These are phyloP conservation scores for Cephalotes varians DNA, from an alignment of 2,888 invertebrate genomes.

Conservation along the genomic window DNA sequence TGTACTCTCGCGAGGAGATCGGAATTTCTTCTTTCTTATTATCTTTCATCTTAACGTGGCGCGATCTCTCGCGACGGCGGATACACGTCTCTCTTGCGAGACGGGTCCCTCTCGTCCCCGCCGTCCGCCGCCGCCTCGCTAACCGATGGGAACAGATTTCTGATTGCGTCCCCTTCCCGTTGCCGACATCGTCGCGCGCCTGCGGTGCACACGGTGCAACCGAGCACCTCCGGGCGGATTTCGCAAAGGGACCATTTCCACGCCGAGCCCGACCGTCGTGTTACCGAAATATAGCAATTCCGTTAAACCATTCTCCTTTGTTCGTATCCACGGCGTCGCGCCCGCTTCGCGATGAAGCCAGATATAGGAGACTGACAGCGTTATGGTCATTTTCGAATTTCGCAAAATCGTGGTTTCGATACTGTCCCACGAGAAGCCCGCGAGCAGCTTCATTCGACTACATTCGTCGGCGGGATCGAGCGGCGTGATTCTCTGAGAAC, in stretches of 20 bases:
- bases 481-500: neutral
- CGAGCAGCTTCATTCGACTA: neutral
- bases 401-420: slow-evolving; percentile 11
- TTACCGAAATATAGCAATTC: slow-evolving; percentile 65
- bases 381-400: slow-evolving; percentile 31
- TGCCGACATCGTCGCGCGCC: slow-evolving; percentile 9
- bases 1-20: slow-evolving; percentile 4
- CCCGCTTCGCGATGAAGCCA: slow-evolving; percentile 4
- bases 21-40: slow-evolving; percentile 35
- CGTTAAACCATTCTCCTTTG: slow-evolving; percentile 58
- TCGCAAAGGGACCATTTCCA: slow-evolving; percentile 69
- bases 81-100: slow-evolving; percentile 21
- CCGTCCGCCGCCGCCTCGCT: slow-evolving; percentile 37
- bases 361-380: slow-evolving; percentile 1
- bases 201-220: slow-evolving; percentile 26
- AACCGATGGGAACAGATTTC: slow-evolving; percentile 70
- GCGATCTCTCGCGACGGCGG: slow-evolving; percentile 23
- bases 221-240: slow-evolving; percentile 63
- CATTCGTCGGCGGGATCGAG: neutral
- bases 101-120: neutral
- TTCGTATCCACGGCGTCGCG: slow-evolving; percentile 7
- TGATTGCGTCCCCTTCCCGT: slow-evolving; percentile 58
- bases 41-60: slow-evolving; percentile 24
- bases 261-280: slow-evolving; percentile 60
- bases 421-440: neutral